A percentile compares a stretch with the other conserved stretches of the same genome.
Conservation (phyloP, 92 coral and sea anemone genomes). For the Bergia puertoricense region DNA sequence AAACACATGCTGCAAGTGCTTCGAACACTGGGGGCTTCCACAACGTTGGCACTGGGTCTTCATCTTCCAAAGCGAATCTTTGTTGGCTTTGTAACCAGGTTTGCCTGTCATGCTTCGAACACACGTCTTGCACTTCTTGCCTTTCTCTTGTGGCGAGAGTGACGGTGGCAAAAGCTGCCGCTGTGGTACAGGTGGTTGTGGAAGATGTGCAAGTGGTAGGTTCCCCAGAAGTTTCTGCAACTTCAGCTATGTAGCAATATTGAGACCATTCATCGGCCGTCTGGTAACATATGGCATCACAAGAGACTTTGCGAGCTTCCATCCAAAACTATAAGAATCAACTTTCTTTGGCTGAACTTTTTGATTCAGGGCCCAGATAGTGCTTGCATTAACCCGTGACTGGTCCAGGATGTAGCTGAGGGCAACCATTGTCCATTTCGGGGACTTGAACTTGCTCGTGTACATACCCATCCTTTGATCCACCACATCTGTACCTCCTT, state of each 20-base stretch:
- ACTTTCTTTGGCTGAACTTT: neutral
- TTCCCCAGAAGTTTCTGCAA: neutral
- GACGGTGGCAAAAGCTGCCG: conserved; percentile 6
- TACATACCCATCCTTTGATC: conserved; percentile 26
- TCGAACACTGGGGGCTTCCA: neutral
- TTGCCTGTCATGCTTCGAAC: neutral
- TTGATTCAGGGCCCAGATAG: conserved; percentile 29
- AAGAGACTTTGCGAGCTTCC: conserved; percentile 7
- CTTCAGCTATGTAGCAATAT: neutral
- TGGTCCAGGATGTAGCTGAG: conserved; percentile 24
- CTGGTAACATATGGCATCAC: conserved; percentile 7
- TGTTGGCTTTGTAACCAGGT: neutral
- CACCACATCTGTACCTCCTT: conserved; percentile 20
- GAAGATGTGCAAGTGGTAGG: neutral
- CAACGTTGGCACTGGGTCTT: conserved; percentile 4
- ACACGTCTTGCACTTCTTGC: conserved; percentile 2
- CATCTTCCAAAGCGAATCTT: neutral
- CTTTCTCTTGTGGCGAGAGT: neutral
- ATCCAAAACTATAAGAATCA: conserved; percentile 28
- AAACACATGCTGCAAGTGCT: neutral
- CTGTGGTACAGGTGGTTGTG: neutral
- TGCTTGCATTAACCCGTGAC: conserved; percentile 19
- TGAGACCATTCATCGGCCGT: neutral
- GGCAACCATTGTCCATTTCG: conserved; percentile 26
- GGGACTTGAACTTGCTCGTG: conserved; percentile 24